Base-by-base conservation (phyloP, 2,797 vertebrate genomes). In the Psittacula derbiana region DNA sequence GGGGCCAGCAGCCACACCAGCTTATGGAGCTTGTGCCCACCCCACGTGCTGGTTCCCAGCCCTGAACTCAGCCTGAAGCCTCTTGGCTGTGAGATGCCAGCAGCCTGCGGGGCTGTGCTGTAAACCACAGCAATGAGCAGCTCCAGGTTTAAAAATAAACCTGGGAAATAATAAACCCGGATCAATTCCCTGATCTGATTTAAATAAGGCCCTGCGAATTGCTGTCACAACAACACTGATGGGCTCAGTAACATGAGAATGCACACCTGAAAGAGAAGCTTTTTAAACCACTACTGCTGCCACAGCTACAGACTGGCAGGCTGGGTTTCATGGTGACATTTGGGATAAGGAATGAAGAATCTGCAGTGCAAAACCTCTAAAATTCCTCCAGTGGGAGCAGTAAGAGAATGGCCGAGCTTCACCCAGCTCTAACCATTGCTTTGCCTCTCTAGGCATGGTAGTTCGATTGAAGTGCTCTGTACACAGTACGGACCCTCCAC, bases 41-140 rank as follows among this genome's bases (percentile, higher is more conserved):
- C 83, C 92, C 73, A 55, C 0, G 3, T 61, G 86, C 62, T 88
- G 79, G 43, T 94, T 96, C 95, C 90, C 96, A 95, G 94, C 8
- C 0, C 89, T 43, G 28, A 74, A 21, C 79, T 66, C 64, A 4
- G 46, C 72, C 85, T 33, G 50, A 69, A 85, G 84, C 43, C 67
- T 66, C 85, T 57, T 23, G n/a, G n/a, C 60, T 72, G 71, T 23
- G 69, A 52, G 5, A 8, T 61, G 46, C 24, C 64, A 20, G 62
- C 78, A 38, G 36, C 28, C 24, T 41, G 82, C 31, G 79, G 52
- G 84, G 65, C 67, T 20, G 3, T 1, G 3, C 50, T 33, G 3
- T 28, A 79, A 93, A 75, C 65, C 2, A 0, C 0, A 0, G 61
- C 70, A 20, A n/a, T 30, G 46, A 92, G 43, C 0, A 1, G 60